These are phyloP conservation scores for Alethe diademata DNA, from an alignment of 2,113 vertebrate species.

Conservation along the genomic window DNA sequence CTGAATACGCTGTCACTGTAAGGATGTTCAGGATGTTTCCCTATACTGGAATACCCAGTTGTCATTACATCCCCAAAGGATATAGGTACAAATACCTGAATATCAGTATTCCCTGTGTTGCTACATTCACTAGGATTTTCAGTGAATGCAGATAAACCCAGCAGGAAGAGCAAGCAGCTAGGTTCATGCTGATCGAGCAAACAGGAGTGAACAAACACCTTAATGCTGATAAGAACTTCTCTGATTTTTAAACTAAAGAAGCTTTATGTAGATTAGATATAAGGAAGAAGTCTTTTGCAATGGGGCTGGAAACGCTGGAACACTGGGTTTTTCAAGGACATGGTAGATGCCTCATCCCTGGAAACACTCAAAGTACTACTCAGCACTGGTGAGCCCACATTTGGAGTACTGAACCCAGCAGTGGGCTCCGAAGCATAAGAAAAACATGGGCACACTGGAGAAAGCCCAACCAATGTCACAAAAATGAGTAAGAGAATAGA, in stretches of 20 bases:
- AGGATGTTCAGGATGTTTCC: background rate
- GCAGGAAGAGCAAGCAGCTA: background rate
- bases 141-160: background rate
- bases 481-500: background rate
- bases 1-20: background rate
- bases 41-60: background rate
- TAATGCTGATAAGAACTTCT: background rate
- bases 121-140: background rate
- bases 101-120: too few relatives aligned
- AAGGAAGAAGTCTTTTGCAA: background rate
- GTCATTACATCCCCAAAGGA: background rate
- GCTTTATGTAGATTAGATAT: background rate
- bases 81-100: background rate
- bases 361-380: background rate
- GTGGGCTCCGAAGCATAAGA: background rate
- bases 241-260: background rate
- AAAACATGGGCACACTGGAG: background rate
- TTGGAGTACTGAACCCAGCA: too few relatives aligned
- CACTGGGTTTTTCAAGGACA: rapidly evolving
- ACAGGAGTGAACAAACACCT: background rate
- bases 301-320: background rate
- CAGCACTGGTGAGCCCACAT: background rate
- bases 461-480: background rate
- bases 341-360: background rate
- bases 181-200: background rate